Conservation (phyloP, 1,140 invertebrate species). For the Amyelois transitella region DNA sequence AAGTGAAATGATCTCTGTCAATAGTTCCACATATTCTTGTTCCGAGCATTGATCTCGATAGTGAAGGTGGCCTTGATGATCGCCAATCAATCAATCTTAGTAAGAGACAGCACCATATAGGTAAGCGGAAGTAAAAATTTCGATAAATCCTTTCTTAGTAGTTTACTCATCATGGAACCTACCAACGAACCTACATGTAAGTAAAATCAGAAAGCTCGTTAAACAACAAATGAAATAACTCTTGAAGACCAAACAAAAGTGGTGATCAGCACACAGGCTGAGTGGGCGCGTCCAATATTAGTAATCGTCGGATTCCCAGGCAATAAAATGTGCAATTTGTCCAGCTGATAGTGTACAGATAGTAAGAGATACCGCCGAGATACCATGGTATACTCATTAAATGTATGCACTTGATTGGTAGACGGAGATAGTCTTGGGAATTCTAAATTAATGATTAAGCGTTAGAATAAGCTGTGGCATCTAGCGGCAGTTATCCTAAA, state of each 20-base stretch:
- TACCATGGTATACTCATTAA: not conserved
- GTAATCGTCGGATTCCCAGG: not conserved
- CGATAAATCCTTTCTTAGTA: too few species aligned
- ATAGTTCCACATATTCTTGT: too few species aligned
- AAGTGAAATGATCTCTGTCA: too few species aligned
- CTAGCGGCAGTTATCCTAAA: not conserved
- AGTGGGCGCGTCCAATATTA: not conserved
- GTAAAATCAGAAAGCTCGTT: not conserved
- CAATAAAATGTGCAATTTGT: constrained; percentile 2
- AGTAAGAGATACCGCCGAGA: not conserved
- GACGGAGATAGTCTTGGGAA: not conserved
- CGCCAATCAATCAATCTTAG: too few species aligned
- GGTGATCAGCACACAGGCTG: not conserved
- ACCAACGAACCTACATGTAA: too few species aligned
- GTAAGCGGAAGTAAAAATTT: too few species aligned
- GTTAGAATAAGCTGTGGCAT: not conserved
- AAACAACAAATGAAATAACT: not conserved
- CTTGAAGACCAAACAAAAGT: not conserved
- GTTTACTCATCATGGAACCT: too few species aligned
- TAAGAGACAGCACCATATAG: too few species aligned
- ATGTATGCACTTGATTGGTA: not conserved
- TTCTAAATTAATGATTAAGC: not conserved
- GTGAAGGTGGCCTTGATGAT: too few species aligned
- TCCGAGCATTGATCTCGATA: too few species aligned
- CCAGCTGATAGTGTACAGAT: not conserved